phyloP scores from a whole-genome alignment of 2,888 invertebrate genomes.

The Chloroclystis v-ata region DNA sequence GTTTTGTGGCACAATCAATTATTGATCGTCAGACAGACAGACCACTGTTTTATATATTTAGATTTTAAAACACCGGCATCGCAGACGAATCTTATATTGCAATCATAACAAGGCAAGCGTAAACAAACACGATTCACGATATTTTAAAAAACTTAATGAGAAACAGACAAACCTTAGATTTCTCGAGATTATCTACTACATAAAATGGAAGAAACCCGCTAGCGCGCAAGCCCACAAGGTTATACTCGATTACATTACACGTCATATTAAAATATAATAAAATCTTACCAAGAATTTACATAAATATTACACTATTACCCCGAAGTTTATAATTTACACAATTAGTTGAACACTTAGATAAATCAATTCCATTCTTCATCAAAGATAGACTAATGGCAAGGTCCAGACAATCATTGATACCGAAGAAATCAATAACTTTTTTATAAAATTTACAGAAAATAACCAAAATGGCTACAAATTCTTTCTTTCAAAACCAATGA shows the following conservation, averaged over 20 bases:
- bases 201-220: slow-evolving; percentile 5
- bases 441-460: slow-evolving; percentile 40
- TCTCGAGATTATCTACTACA: slow-evolving; percentile 1
- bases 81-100: background rate
- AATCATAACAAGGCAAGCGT: background rate
- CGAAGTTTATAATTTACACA: background rate
- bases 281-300: slow-evolving; percentile 48
- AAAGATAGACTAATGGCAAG: slow-evolving; percentile 15
- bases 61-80: background rate
- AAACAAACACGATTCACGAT: background rate
- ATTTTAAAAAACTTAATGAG: background rate
- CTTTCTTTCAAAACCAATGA: slow-evolving; percentile 9
- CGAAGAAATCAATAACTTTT: slow-evolving; percentile 57
- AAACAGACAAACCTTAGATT: background rate
- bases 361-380: slow-evolving; percentile 7
- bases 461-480: slow-evolving; percentile 49
- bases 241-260: slow-evolving; percentile 38
- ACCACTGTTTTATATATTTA: background rate
- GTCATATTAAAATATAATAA: slow-evolving; percentile 47
- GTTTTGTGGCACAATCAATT: background rate
- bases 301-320: background rate
- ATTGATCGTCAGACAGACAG: background rate
- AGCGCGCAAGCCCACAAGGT: slow-evolving; percentile 13
- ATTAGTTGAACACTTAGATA: background rate
- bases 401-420: slow-evolving; percentile 36